These are phyloP conservation scores for Pseudomugil tenellus DNA, from an alignment of 2,797 vertebrate genomes.

Conservation along the genomic window DNA sequence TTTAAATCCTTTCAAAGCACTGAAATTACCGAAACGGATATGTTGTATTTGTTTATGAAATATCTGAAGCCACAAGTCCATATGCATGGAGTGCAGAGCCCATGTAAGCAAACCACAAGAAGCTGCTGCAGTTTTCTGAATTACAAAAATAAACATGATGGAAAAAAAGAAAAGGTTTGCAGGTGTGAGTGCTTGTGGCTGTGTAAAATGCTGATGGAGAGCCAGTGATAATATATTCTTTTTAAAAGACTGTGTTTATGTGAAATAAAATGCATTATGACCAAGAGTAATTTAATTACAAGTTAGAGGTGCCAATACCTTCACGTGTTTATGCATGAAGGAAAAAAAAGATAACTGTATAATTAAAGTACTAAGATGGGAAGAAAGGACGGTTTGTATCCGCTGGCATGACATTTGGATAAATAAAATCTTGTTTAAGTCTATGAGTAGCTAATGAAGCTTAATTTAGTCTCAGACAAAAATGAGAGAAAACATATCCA, in stretches of 20 bases:
- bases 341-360: background rate
- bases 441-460: background rate
- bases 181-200: background rate
- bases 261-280: background rate
- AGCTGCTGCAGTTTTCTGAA: background rate
- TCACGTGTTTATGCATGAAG: background rate
- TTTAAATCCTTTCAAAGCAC: slow-evolving; percentile 35
- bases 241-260: background rate
- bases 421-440: background rate
- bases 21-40: slow-evolving; percentile 15
- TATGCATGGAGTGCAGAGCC: background rate
- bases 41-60: slow-evolving; percentile 33
- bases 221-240: background rate
- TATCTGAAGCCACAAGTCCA: slow-evolving; percentile 14
- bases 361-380: background rate
- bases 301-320: no score
- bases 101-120: background rate
- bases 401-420: background rate
- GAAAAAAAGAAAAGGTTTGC: background rate
- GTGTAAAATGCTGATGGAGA: background rate
- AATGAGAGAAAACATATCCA: no score
- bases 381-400: background rate
- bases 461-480: background rate
- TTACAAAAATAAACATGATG: background rate
- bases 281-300: accelerated